Base-by-base conservation (phyloP, 2,113 vertebrate species). In the Tursiops truncatus region DNA sequence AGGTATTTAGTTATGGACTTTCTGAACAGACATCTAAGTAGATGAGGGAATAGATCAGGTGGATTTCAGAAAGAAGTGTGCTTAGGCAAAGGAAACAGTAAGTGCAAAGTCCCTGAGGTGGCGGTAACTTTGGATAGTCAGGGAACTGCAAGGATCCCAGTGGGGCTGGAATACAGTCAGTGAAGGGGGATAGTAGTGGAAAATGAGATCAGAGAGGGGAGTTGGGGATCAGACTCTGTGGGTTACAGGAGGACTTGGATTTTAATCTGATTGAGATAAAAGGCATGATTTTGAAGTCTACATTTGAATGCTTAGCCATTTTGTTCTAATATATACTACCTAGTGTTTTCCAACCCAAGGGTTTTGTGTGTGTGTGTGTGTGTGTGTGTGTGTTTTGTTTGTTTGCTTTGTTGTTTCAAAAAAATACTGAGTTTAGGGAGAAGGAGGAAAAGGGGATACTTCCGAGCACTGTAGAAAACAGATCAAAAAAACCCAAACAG, bases 201-300 rank as follows among this genome's bases (percentile, higher is more conserved):
- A 41, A 44, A 8, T 67, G 44, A 93, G 21, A 74, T 67, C 31
- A 60, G 31, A 80, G 26, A 33, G 23, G 6, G 25, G 31, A 38
- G 13, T 15, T 1, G 11, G 38, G 6, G 17, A 3, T 62, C 0
- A 0, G 36, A 47, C 31, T 18, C 53, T 31, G 0, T 36, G 60
- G 9, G 25, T 47, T 89, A 1, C 2, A 7, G 23, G 25, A 70
- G 20, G 41, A 62, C n/a, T 80, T 44, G 56, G 21, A 38, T 83
- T 71, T 91, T 76, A 77, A 82, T 67, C 8, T 41, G 79, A 74
- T 15, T 44, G 23, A 82, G 28, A 17, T 71, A 21, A 23, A 60
- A 91, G 41, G 6, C 65, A 33, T 44, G 21, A 25, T 81, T 80
- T 89, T 56, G n/a, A 92, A 74, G 41, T 47, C 47, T 80, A 8